Conservation (phyloP, 2,888 invertebrate species). For the Heliconius sara region DNA sequence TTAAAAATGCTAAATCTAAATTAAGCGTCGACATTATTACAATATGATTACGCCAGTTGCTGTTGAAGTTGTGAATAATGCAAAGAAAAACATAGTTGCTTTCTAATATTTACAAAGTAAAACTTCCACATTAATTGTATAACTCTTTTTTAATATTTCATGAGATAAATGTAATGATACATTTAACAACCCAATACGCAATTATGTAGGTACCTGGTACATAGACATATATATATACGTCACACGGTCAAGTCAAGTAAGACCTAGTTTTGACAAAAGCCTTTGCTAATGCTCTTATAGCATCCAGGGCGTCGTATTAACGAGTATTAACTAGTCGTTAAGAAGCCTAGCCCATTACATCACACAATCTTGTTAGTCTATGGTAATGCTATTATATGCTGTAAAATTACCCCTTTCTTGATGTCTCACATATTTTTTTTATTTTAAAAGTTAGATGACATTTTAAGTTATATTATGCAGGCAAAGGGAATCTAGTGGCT, state of each 20-base stretch:
- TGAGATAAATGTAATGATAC: not conserved
- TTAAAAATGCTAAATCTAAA: too few relatives aligned
- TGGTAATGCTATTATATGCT: conserved; percentile 56
- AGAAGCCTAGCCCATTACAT: conserved; percentile 74
- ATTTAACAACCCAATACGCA: not conserved
- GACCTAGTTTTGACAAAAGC: conserved; percentile 48
- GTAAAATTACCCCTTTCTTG: conserved; percentile 45
- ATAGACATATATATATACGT: not conserved
- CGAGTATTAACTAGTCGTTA: conserved; percentile 71
- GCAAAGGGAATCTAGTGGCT: not conserved
- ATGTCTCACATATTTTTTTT: conserved; percentile 36
- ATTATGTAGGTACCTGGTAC: not conserved
- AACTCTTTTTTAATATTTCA: not conserved
- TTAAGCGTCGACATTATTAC: not conserved
- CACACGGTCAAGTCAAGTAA: conserved; percentile 33
- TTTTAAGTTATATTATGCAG: not conserved
- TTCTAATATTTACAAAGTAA: not conserved
- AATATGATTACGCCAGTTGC: not conserved
- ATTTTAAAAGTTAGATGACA: conserved; percentile 13
- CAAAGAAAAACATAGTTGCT: not conserved
- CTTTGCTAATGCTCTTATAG: conserved; percentile 73
- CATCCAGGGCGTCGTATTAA: conserved; percentile 75
- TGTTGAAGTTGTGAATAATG: not conserved
- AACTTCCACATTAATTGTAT: not conserved
- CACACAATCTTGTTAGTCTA: conserved; percentile 71